Percentiles rank a stretch among this genome's conserved stretches.
Conservation (phyloP, 2,797 vertebrate species). For the Pipistrellus kuhlii region DNA sequence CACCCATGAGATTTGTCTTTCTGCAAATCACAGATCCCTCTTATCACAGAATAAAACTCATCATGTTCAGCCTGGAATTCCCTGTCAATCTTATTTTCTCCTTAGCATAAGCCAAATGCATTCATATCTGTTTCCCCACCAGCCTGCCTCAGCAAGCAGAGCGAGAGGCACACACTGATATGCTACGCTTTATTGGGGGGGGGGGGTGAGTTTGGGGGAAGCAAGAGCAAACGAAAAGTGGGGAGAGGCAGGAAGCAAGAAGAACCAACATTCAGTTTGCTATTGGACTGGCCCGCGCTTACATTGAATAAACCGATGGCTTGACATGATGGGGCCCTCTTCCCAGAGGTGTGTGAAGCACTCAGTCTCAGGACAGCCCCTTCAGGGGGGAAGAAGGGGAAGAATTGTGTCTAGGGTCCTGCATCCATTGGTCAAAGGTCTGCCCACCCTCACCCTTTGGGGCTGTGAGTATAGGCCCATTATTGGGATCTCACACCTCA, state of each 20-base stretch:
- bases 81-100: not conserved
- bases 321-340: not conserved
- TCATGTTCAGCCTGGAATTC: not conserved
- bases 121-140: not conserved
- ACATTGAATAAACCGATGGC: fast-evolving
- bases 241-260: not conserved
- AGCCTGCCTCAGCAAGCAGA: not conserved
- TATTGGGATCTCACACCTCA: not conserved
- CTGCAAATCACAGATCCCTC: not conserved
- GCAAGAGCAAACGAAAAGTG: not conserved
- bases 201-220: not conserved
- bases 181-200: not conserved
- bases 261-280: not conserved
- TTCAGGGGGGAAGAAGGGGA: fast-evolving
- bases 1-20: not conserved
- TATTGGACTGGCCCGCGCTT: not conserved
- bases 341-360: not conserved
- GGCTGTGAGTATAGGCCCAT: not conserved
- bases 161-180: too few relatives aligned
- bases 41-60: not conserved
- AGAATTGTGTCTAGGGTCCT: not conserved
- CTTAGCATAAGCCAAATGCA: not conserved
- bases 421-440: not conserved
- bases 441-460: not conserved
- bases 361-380: not conserved